Evolutionary conservation across 2,113 vertebrate species (phyloP).

Genomic region (Nyctibius bracteatus): DNA sequence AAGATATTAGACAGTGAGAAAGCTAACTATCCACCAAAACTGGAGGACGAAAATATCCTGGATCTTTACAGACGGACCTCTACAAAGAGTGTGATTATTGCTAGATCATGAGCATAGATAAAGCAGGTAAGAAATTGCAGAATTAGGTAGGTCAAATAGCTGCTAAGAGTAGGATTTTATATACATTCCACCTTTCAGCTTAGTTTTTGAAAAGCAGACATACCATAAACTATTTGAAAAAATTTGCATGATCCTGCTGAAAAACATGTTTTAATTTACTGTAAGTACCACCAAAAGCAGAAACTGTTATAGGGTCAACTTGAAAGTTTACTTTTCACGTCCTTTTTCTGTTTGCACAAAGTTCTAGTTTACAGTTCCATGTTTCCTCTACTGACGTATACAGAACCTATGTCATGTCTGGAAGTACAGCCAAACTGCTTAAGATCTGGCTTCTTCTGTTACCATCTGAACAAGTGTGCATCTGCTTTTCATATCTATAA

Average conservation of each 20-base stretch:
- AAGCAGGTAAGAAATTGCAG: neutral
- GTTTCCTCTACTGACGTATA: neutral
- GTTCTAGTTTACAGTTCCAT: neutral
- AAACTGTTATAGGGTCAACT: neutral
- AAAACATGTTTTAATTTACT: neutral
- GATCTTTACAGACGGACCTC: neutral
- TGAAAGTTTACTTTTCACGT: neutral
- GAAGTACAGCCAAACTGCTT: neutral
- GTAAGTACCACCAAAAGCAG: neutral
- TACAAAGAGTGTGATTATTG: neutral
- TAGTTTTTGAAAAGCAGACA: neutral
- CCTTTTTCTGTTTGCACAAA: neutral
- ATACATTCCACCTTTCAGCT: neutral
- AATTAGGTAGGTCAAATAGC: neutral
- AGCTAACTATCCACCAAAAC: neutral
- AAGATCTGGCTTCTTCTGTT: neutral
- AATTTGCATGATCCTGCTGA: neutral
- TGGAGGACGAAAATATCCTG: neutral
- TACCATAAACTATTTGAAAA: neutral
- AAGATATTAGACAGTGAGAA: neutral
- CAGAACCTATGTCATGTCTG: neutral
- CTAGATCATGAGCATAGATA: neutral
- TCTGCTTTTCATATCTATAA: conserved; percentile 6
- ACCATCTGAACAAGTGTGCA: neutral
- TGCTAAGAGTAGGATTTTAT: neutral